A percentile compares a stretch with the other conserved stretches of the same genome.
phyloP scores from a whole-genome alignment of 2,113 vertebrate species.

The Spea multiplicata region DNA sequence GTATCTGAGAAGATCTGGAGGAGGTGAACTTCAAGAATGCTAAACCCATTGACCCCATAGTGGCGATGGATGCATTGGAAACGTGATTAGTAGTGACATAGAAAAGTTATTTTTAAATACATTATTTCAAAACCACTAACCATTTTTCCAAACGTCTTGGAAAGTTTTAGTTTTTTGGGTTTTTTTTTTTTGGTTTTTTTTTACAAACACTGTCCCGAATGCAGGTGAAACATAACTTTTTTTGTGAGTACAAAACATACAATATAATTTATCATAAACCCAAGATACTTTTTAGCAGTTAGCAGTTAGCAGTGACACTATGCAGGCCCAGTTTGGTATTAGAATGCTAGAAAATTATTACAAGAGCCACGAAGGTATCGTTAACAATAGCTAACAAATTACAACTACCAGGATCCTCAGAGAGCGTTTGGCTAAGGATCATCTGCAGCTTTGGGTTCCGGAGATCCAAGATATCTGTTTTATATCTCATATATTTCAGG shows the following conservation, averaged over 20 bases:
- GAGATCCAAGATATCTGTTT: too few relatives aligned
- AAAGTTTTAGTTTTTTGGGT: background rate
- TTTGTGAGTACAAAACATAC: constrained; percentile 12
- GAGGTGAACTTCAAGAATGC: constrained; percentile 50
- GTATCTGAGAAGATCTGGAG: constrained; percentile 57
- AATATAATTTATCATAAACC: too few relatives aligned
- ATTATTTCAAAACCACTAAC: constrained; percentile 48
- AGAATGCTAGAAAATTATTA: too few relatives aligned
- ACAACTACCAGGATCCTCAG: too few relatives aligned
- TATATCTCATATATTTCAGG: too few relatives aligned
- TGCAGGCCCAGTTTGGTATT: too few relatives aligned
- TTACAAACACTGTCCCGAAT: background rate
- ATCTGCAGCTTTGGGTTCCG: too few relatives aligned
- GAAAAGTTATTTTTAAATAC: constrained; percentile 54
- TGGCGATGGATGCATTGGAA: constrained; percentile 56
- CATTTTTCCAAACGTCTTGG: constrained; percentile 7
- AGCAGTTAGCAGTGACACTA: too few relatives aligned
- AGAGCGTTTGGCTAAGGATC: too few relatives aligned
- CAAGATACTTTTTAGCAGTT: too few relatives aligned
- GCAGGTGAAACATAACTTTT: background rate
- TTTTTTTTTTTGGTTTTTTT: background rate
- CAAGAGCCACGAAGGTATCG: too few relatives aligned
- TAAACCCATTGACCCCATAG: constrained; percentile 52
- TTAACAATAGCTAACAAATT: too few relatives aligned
- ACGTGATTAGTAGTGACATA: constrained; percentile 57